phyloP scores from a whole-genome alignment of 2,888 invertebrate species.

The Euzetes globulus region DNA sequence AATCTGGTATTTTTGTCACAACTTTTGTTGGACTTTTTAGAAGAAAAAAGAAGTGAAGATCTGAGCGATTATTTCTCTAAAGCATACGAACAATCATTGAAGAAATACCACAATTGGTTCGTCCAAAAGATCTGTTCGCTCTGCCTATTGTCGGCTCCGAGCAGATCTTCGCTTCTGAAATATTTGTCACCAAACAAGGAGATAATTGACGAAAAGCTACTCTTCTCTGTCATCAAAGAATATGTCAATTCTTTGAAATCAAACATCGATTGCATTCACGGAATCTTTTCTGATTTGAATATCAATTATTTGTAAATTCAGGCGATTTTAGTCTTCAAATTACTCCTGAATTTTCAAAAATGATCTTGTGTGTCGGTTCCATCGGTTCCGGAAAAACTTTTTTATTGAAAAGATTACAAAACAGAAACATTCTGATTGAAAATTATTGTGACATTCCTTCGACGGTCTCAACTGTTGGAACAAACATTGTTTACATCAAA shows the following conservation, averaged over 20 bases:
- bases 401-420: not conserved
- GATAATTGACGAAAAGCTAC: slow-evolving; percentile 45
- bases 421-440: not conserved
- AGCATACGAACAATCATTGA: slow-evolving; percentile 64
- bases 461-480: not conserved
- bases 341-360: not conserved
- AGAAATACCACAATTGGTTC: slow-evolving; percentile 67
- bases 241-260: slow-evolving; percentile 55
- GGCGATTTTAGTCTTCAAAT: no score
- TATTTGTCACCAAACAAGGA: slow-evolving; percentile 49
- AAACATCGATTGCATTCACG: slow-evolving; percentile 56
- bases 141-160: slow-evolving; percentile 33
- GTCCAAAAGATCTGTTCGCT: slow-evolving; percentile 65
- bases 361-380: slow-evolving; percentile 3
- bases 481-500: not conserved
- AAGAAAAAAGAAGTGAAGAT: slow-evolving; percentile 52
- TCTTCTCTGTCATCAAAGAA: slow-evolving; percentile 48
- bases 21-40: slow-evolving; percentile 52
- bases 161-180: slow-evolving; percentile 22
- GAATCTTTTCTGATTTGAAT: slow-evolving; percentile 51
- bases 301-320: no score
- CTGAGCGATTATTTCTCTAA: slow-evolving; percentile 57
- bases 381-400: not conserved
- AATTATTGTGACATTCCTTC: not conserved
- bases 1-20: slow-evolving; percentile 56